Evolutionary conservation across 1,140 invertebrate genomes (phyloP).

Genomic region (Scaptomyza graminum): DNA sequence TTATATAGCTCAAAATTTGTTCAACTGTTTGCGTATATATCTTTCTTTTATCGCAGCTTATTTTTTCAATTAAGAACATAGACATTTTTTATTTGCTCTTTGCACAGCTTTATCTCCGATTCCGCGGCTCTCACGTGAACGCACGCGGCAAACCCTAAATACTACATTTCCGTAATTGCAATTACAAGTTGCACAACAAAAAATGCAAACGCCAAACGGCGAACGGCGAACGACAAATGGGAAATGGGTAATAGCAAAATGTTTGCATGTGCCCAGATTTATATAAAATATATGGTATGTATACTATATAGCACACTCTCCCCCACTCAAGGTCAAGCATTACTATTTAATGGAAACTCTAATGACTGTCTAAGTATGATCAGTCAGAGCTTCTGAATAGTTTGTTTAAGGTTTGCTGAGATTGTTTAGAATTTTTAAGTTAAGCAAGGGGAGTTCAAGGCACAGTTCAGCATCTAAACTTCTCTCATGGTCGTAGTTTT

Average conservation of each 20-base stretch:
- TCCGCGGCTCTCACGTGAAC: conserved; percentile 21
- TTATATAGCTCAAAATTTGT: conserved; percentile 20
- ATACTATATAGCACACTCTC: background rate
- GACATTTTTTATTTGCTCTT: conserved; percentile 44
- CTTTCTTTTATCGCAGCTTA: conserved; percentile 28
- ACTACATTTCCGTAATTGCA: conserved; percentile 43
- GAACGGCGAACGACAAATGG: background rate
- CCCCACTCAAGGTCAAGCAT: conserved; percentile 16
- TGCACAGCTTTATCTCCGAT: conserved; percentile 30
- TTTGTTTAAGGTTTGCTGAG: background rate
- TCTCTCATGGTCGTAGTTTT: conserved; percentile 25
- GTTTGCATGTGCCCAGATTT: conserved; percentile 8
- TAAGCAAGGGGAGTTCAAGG: conserved; percentile 4
- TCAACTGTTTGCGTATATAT: conserved; percentile 10
- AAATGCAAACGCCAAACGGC: background rate
- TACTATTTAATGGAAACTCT: conserved; percentile 13
- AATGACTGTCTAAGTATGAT: background rate
- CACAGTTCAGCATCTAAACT: conserved; percentile 19
- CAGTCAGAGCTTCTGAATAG: background rate
- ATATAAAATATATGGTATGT: conserved; percentile 9
- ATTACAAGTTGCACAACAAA: conserved; percentile 33
- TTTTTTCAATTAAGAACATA: conserved; percentile 40
- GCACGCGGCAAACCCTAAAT: conserved; percentile 23
- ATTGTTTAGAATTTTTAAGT: background rate
- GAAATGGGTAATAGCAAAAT: background rate